A percentile compares a stretch with the other conserved stretches of the same genome.
phyloP scores from a whole-genome alignment of 2,888 invertebrate species.

The Mythimna vitellina region DNA sequence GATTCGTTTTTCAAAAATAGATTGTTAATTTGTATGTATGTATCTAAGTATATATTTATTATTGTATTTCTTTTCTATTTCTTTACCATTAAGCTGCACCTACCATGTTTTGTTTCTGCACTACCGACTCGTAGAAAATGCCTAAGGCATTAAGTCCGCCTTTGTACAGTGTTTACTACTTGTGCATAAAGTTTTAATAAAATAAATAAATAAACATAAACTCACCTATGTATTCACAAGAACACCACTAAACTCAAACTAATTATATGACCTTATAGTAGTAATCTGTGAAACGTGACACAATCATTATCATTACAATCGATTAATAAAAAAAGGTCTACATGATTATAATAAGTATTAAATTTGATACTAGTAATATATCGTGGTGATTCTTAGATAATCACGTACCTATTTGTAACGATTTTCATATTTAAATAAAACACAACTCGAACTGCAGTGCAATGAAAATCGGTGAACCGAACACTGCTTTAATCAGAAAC shows the following conservation, averaged over 20 bases:
- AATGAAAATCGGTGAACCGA: neutral
- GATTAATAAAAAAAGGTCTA: constrained; percentile 52
- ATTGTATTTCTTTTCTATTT: too few relatives aligned
- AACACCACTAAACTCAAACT: constrained; percentile 61
- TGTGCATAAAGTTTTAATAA: too few relatives aligned
- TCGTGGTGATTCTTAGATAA: neutral
- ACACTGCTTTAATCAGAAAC: neutral
- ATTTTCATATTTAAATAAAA: neutral
- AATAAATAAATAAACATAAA: too few relatives aligned
- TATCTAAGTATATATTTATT: too few relatives aligned
- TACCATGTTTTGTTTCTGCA: too few relatives aligned
- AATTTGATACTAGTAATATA: constrained; percentile 1
- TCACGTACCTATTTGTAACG: neutral
- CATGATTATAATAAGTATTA: constrained; percentile 25
- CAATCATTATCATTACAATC: constrained; percentile 50
- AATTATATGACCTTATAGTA: constrained; percentile 29
- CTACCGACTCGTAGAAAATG: too few relatives aligned
- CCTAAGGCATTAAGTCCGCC: too few relatives aligned
- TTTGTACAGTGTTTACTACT: too few relatives aligned
- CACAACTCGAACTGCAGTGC: neutral
- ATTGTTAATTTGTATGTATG: too few relatives aligned
- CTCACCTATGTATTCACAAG: constrained; percentile 70
- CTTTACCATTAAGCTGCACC: too few relatives aligned
- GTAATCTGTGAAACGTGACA: constrained; percentile 38
- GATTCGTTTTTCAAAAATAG: too few relatives aligned